Evolutionary conservation across 2,113 vertebrate genomes (phyloP), one percentile per base, ranked within the genome.

Genomic region (Gymnarchus niloticus): DNA sequence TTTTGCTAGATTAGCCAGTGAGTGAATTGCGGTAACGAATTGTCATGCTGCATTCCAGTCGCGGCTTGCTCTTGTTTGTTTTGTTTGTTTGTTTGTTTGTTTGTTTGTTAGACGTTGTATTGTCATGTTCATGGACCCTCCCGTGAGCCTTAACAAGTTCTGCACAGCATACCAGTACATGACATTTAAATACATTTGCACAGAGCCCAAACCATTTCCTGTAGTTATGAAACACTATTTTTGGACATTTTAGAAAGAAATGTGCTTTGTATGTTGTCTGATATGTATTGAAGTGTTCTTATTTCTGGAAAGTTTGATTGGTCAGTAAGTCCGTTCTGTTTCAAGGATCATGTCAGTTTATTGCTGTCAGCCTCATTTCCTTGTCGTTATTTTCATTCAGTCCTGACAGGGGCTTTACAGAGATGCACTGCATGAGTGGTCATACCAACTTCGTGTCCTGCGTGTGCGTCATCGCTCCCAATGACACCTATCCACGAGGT

Each of bases 381-480:
- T 73, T 80, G 33, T 48, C 17, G 37, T 0, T 88, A 3, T 80
- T 0, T 93, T 12, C 92, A 84, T 93, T 90, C 92, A 98, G 97
- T 92, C 92, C 94, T 90, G 96, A 95, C 93, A 95, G 91, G 87
- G 93, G 95, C 37, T 99, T 97, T 93, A 94, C 94, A 86, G 97
- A 99, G 94, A 95, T 97, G 93, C 97, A 96, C 86, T 97, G 96
- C 86, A 96, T 99, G 97, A 96, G 94, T 14, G 98, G 97, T 84
- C 98, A 99, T 91, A 94, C 95, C 52, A 98, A 97, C 91, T 99
- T 98, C 93, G 97, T 99, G 23, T 98, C 98, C 54, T 98, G 96
- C 82, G 98, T 99, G 17, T 99, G 98, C 91, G 88, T 97, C 90
- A 96, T 99, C 87, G 95, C 96, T 80, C 95, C 97, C 87, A 99